Percentiles rank a stretch among this genome's conserved stretches.
phyloP scores from a whole-genome alignment of 2,113 vertebrate genomes.

The Myanophis thanlyinensis region DNA sequence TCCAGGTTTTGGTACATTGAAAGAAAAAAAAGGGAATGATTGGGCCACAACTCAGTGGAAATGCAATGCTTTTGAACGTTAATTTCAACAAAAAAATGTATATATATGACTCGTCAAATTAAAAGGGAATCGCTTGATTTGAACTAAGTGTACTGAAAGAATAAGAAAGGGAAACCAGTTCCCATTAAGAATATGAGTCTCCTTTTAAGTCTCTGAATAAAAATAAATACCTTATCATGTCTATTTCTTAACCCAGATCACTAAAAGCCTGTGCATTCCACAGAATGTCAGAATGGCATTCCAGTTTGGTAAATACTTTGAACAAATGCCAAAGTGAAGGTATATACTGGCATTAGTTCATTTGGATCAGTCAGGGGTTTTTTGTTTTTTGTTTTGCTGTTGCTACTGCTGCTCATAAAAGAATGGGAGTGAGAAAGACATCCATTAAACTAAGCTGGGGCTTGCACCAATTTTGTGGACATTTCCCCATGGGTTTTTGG shows the following conservation, averaged over 20 bases:
- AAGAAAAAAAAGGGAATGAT: background rate
- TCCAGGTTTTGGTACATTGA: background rate
- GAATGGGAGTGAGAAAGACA: background rate
- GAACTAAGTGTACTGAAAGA: background rate
- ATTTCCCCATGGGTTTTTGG: background rate
- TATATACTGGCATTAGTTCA: background rate
- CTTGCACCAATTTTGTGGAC: background rate
- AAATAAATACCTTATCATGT: background rate
- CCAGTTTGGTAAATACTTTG: background rate
- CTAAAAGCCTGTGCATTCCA: background rate
- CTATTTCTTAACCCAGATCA: background rate
- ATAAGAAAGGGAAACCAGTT: background rate
- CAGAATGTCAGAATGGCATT: background rate
- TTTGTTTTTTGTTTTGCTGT: background rate
- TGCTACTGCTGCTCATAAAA: background rate
- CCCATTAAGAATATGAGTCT: background rate
- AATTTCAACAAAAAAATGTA: background rate
- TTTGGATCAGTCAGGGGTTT: background rate
- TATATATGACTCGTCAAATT: background rate
- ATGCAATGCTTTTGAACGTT: background rate
- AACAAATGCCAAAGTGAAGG: background rate
- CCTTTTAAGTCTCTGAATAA: background rate
- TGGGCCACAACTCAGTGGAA: background rate
- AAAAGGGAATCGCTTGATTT: background rate
- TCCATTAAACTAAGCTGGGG: background rate